phyloP scores from a whole-genome alignment of 2,113 vertebrate genomes.

The Pholis gunnellus region DNA sequence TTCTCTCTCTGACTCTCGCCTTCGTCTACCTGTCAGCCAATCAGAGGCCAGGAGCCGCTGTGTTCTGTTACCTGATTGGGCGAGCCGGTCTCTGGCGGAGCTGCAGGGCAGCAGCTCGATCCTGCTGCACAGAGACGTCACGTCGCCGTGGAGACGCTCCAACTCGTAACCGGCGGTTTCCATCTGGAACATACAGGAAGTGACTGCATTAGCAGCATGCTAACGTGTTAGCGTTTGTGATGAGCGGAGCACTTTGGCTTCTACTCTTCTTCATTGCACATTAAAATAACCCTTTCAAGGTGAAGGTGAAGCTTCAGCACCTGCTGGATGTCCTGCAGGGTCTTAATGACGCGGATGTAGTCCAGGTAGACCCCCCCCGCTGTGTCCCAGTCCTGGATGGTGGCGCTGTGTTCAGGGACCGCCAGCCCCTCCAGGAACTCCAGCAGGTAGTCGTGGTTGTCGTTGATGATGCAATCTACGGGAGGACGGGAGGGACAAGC shows the following conservation, averaged over 20 bases:
- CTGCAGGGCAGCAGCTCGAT: slow-evolving; percentile 92
- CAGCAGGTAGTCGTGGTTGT: slow-evolving; percentile 93
- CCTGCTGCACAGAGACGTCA: slow-evolving; percentile 91
- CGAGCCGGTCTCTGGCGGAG: slow-evolving; percentile 90
- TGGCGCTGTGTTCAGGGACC: slow-evolving; percentile 84
- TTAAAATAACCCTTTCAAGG: not conserved
- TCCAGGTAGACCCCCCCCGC: slow-evolving; percentile 94
- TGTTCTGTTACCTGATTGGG: slow-evolving; percentile 91
- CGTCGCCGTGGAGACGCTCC: slow-evolving; percentile 89
- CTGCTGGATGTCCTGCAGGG: slow-evolving; percentile 89
- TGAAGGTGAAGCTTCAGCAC: slow-evolving; percentile 42
- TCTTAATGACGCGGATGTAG: slow-evolving; percentile 91
- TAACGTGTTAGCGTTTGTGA: too few species aligned
- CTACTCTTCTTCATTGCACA: too few species aligned
- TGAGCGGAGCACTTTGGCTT: too few species aligned
- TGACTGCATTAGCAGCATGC: too few species aligned
- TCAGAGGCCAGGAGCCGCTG: not conserved
- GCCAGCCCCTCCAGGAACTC: slow-evolving; percentile 93
- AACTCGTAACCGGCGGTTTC: slow-evolving; percentile 89
- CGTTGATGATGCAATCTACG: slow-evolving; percentile 96
- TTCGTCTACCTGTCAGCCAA: too few species aligned
- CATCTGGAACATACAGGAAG: slow-evolving; percentile 75
- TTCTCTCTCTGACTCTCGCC: not conserved
- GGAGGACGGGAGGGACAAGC: not conserved
- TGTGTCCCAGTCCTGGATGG: slow-evolving; percentile 96